Base-by-base conservation (phyloP, 2,888 invertebrate species). In the Pyralis farinalis region DNA sequence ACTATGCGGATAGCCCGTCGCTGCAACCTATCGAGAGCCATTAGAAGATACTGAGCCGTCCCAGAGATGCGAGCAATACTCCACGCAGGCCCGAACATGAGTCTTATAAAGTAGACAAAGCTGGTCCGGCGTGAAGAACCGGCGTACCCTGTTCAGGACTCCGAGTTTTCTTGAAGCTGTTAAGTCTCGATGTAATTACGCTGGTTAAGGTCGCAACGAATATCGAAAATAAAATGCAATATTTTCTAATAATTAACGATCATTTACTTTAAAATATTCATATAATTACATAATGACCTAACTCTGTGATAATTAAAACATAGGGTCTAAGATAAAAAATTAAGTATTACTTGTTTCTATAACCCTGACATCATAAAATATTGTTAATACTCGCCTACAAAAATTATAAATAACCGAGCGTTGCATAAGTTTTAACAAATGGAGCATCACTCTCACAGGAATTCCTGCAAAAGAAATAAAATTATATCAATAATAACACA, bases 391-490 rank as follows among this genome's bases (percentile, higher is more conserved):
- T 74, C 65, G 65, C 66, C 85, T 85, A 86, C 82, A 66, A 65
- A 85, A 90, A 91, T 93, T 95, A 97, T 91, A 97, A 94, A 85
- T 97, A 97, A 85, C 97, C 97, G 84, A 97, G 93, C 64, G 96
- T 97, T 81, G 96, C 95, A 84, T 97, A 97, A 75, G 96, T 97
- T 93, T 97, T 97, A 88, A 96, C 96, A 91, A 96, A 97, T 77
- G 96, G 95, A 81, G 94, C 93, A 85, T 96, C 96, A 90, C 94
- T 94, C 86, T 94, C 94, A 90, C 95, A 95, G 82, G 93, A 93
- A 85, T 94, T 95, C 91, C 96, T 96, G 93, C 63, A 91, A 92
- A 87, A 77, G 71, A 85, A 33, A 58, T 11, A 59, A 44, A 37
- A 42, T 35, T 7, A n/a, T n/a, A n/a, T n/a, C n/a, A n/a, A n/a